Percentiles rank a stretch among this genome's conserved stretches.
phyloP scores from a whole-genome alignment of 1,140 invertebrate genomes.

The Drosophila azteca region DNA sequence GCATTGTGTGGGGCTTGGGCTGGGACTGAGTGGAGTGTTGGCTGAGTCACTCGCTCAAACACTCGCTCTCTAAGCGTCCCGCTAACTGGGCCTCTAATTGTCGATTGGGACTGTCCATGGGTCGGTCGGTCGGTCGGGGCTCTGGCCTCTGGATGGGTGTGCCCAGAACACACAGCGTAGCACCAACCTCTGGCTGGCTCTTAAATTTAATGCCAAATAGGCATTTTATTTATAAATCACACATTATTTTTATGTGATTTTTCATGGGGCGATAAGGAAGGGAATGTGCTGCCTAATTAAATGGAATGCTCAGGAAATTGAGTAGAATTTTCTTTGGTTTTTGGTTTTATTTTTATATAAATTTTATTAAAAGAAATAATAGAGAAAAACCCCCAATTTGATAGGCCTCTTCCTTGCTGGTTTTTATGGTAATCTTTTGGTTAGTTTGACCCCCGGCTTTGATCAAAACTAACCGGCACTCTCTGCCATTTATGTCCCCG shows the following conservation, averaged over 20 bases:
- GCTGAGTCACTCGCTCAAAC: constrained; percentile 50
- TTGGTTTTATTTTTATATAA: constrained; percentile 8
- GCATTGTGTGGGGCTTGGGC: constrained; percentile 16
- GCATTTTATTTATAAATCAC: constrained; percentile 51
- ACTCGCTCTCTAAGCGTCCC: constrained; percentile 16
- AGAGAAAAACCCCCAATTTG: no score
- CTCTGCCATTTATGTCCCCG: constrained; percentile 18
- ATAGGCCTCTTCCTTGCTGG: no score
- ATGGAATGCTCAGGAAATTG: constrained; percentile 18
- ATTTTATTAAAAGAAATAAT: no score
- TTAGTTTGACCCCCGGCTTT: no score
- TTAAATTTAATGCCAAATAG: constrained; percentile 46
- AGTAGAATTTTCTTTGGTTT: neutral
- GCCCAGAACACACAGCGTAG: constrained; percentile 37
- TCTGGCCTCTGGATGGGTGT: constrained; percentile 38
- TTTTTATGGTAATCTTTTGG: neutral
- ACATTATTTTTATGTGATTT: constrained; percentile 49
- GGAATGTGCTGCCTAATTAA: constrained; percentile 31
- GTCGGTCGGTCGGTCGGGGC: neutral
- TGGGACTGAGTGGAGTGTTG: constrained; percentile 37
- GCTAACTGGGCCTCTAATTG: constrained; percentile 74
- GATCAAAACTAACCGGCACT: neutral
- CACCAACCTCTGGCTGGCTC: constrained; percentile 31
- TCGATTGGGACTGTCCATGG: constrained; percentile 22
- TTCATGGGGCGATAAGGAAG: constrained; percentile 32